Conservation (phyloP, 2,888 invertebrate genomes). For the Seira musarum region DNA sequence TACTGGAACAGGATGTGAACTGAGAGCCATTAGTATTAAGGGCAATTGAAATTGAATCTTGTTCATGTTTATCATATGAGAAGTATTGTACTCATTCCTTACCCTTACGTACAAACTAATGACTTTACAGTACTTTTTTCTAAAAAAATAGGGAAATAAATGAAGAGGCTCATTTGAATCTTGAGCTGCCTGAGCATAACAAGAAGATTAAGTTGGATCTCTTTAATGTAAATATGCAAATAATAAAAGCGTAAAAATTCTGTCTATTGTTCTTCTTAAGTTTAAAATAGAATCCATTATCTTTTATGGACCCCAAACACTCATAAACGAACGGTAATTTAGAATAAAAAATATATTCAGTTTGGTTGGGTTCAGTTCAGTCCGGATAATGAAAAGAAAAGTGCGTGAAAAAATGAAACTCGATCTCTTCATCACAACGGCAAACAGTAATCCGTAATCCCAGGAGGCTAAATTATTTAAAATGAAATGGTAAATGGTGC, state of each 20-base stretch:
- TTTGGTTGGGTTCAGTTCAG: too few relatives aligned
- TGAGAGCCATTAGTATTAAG: background rate
- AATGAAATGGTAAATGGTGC: too few relatives aligned
- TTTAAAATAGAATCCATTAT: constrained; percentile 16
- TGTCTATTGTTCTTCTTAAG: constrained; percentile 22
- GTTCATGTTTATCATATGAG: too few relatives aligned
- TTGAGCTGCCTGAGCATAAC: background rate
- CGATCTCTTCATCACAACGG: too few relatives aligned
- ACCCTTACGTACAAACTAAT: too few relatives aligned
- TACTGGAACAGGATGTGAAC: background rate
- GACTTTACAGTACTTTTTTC: too few relatives aligned
- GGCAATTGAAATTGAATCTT: background rate
- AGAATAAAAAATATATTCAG: background rate
- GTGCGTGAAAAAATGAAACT: too few relatives aligned
- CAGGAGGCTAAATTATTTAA: too few relatives aligned
- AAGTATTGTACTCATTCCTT: background rate
- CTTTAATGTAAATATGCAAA: constrained; percentile 42
- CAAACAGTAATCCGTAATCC: too few relatives aligned
- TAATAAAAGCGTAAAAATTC: constrained; percentile 28
- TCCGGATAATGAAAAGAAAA: too few relatives aligned
- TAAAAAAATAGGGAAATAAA: too few relatives aligned
- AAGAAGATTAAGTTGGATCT: constrained; percentile 10
- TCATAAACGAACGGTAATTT: background rate
- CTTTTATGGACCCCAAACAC: constrained; percentile 30
- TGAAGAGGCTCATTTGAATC: constrained; percentile 1